These are phyloP conservation scores for Dendrocincla fuliginosa DNA, from an alignment of 2,797 vertebrate species.

Conservation along the genomic window DNA sequence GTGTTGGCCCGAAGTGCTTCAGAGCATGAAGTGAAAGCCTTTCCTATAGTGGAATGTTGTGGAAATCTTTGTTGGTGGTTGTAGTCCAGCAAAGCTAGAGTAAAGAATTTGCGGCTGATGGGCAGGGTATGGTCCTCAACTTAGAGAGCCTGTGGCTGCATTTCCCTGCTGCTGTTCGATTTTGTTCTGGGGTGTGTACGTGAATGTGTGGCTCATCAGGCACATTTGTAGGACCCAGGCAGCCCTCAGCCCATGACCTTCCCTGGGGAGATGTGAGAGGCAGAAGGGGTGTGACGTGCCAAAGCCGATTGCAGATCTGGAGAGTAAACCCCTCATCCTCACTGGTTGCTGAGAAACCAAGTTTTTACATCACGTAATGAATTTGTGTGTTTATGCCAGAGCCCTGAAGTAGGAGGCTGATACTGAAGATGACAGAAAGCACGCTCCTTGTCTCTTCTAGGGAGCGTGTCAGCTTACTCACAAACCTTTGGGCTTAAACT, in stretches of 20 bases:
- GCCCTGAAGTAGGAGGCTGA: background rate
- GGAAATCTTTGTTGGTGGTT: background rate
- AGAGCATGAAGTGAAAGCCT: background rate
- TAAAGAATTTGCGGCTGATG: background rate
- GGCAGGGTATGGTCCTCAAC: background rate
- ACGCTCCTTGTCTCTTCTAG: background rate
- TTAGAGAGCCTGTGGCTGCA: background rate
- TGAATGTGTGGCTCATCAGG: background rate
- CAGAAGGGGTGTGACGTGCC: background rate
- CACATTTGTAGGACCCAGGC: background rate
- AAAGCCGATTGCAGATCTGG: background rate
- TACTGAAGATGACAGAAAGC: background rate
- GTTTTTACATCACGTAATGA: background rate
- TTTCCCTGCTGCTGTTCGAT: background rate
- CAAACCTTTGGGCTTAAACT: background rate
- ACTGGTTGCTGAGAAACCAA: background rate
- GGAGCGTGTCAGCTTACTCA: background rate
- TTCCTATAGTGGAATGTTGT: background rate
- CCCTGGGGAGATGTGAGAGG: background rate
- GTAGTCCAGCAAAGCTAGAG: background rate
- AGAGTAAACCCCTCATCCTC: background rate
- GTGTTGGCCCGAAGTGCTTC: background rate
- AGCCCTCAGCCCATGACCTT: background rate
- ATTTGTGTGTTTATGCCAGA: background rate
- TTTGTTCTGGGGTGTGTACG: background rate